Evolutionary conservation across 2,113 vertebrate species (phyloP).

Genomic region (Gavia stellata): DNA sequence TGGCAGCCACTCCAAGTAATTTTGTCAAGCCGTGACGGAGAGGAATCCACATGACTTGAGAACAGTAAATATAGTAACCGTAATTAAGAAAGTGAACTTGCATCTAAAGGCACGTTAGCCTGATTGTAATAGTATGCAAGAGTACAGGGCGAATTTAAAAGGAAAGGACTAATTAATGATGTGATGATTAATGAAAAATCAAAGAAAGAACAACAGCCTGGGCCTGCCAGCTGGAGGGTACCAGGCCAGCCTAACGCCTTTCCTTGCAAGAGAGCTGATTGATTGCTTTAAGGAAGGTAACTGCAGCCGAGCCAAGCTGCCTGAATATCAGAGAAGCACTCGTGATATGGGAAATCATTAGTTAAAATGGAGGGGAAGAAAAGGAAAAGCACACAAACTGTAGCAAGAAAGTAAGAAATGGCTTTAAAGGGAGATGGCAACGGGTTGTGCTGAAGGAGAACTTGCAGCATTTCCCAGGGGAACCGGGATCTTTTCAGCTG

Average conservation of each 20-base stretch:
- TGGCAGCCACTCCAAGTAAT: background rate
- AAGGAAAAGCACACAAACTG: background rate
- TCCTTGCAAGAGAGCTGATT: background rate
- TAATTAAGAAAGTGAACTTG: background rate
- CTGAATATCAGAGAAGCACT: background rate
- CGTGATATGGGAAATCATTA: background rate
- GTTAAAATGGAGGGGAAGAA: background rate
- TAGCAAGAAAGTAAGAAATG: background rate
- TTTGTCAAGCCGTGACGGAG: background rate
- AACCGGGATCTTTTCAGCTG: background rate
- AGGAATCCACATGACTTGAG: background rate
- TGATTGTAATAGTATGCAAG: constrained; percentile 8
- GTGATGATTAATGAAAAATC: background rate
- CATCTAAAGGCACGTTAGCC: background rate
- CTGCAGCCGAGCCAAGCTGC: background rate
- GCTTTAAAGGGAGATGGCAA: background rate
- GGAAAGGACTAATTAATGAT: background rate
- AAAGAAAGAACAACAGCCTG: background rate
- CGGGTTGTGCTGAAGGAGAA: background rate
- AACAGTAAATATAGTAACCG: background rate
- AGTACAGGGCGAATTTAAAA: background rate
- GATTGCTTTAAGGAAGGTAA: background rate
- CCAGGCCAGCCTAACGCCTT: background rate
- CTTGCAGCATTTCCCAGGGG: background rate
- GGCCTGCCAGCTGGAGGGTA: background rate